Percentiles rank a stretch among this genome's conserved stretches.
phyloP scores from a whole-genome alignment of 2,113 vertebrate genomes.

The Nerophis ophidion region DNA sequence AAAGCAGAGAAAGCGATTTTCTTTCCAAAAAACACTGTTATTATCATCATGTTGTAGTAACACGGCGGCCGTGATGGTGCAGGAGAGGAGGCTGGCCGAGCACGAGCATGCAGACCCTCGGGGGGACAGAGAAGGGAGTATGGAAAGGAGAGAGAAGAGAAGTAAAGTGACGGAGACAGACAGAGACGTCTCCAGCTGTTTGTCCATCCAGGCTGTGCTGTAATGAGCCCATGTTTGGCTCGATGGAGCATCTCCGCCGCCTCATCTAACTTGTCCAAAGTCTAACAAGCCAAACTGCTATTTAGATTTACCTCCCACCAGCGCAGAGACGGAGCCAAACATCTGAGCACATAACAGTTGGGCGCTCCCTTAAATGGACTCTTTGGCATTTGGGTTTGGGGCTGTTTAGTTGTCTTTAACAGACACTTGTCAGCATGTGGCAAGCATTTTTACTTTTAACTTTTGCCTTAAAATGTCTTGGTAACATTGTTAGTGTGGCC shows the following conservation, averaged over 20 bases:
- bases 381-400: slow-evolving; percentile 57
- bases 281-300: slow-evolving; percentile 67
- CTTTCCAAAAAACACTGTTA: too few relatives aligned
- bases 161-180: slow-evolving; percentile 41
- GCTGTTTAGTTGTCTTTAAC: slow-evolving; percentile 61
- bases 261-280: slow-evolving; percentile 70
- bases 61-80: background rate
- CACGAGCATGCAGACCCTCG: slow-evolving; percentile 53
- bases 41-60: background rate
- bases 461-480: slow-evolving; percentile 46
- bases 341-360: slow-evolving; percentile 58
- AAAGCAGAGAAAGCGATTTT: too few relatives aligned
- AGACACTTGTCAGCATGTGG: slow-evolving; percentile 67
- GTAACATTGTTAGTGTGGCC: slow-evolving; percentile 57
- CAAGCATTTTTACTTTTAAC: slow-evolving; percentile 56
- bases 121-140: slow-evolving; percentile 39
- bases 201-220: slow-evolving; percentile 57
- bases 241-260: slow-evolving; percentile 59
- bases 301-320: slow-evolving; percentile 65
- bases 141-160: slow-evolving; percentile 40
- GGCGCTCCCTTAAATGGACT: slow-evolving; percentile 62
- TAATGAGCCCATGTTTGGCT: slow-evolving; percentile 71
- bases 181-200: slow-evolving; percentile 70
- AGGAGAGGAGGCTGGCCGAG: slow-evolving; percentile 31
- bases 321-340: slow-evolving; percentile 46